phyloP scores from a whole-genome alignment of 2,888 invertebrate species.

The Plagiodera versicolora region DNA sequence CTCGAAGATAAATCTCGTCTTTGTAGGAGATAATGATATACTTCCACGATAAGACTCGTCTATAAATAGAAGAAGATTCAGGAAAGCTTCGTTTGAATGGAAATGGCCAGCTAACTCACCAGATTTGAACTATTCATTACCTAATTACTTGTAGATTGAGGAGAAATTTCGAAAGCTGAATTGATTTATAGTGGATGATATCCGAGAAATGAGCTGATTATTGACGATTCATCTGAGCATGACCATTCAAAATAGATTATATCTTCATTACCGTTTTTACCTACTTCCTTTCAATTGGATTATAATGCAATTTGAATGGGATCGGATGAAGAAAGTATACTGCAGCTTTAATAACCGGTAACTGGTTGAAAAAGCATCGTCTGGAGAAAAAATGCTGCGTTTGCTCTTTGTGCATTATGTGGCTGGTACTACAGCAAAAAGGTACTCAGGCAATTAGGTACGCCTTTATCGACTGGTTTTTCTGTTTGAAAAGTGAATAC shows the following conservation, averaged over 20 bases:
- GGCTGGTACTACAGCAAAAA: background rate
- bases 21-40: background rate
- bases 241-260: background rate
- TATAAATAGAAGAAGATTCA: background rate
- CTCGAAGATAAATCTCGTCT: conserved; percentile 4
- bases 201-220: background rate
- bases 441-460: background rate
- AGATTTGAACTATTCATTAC: no score
- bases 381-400: background rate
- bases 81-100: background rate
- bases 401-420: background rate
- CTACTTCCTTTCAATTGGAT: background rate
- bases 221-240: background rate
- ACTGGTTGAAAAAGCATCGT: background rate
- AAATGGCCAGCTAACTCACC: no score
- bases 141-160: background rate
- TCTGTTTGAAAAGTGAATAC: background rate
- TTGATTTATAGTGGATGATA: conserved; percentile 1
- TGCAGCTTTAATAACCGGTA: background rate
- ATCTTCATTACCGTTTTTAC: background rate
- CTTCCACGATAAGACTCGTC: background rate
- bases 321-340: background rate
- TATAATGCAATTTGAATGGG: background rate
- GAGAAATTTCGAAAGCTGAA: conserved; percentile 7
- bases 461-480: background rate